These are phyloP conservation scores for Macrobrachium rosenbergii DNA, from an alignment of 1,140 invertebrate genomes.

Conservation along the genomic window DNA sequence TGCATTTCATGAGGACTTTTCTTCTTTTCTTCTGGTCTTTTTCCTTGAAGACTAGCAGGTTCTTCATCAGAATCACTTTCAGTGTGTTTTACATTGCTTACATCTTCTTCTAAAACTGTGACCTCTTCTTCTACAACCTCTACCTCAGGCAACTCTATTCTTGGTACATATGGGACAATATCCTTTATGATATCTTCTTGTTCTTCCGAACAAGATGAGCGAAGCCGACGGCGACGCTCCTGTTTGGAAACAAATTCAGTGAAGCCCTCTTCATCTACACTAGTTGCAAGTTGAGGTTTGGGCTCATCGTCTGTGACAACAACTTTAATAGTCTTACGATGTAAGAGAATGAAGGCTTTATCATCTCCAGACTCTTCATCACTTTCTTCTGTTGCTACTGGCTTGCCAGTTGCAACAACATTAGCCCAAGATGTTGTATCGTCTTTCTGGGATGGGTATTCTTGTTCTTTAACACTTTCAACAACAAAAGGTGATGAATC, in stretches of 20 bases:
- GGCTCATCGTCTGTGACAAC: conserved; percentile 62
- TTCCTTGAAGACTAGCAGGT: neutral
- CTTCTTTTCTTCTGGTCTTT: neutral
- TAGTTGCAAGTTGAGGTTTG: conserved; percentile 32
- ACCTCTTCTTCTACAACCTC: conserved; percentile 47
- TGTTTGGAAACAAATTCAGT: conserved; percentile 63
- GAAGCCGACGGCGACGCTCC: conserved; percentile 64
- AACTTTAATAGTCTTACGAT: conserved; percentile 62
- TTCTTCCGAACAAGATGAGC: conserved; percentile 67
- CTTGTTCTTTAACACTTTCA: conserved; percentile 31
- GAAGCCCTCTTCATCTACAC: conserved; percentile 65
- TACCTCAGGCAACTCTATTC: conserved; percentile 61
- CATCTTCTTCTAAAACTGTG: neutral
- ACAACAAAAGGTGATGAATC: no score
- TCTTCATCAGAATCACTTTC: neutral
- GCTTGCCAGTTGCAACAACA: conserved; percentile 55
- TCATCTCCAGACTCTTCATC: conserved; percentile 42
- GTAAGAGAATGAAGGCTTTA: conserved; percentile 52
- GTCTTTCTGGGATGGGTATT: conserved; percentile 28
- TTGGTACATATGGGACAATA: conserved; percentile 63
- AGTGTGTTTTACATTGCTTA: conserved; percentile 4
- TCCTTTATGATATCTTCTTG: conserved; percentile 59
- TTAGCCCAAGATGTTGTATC: conserved; percentile 41
- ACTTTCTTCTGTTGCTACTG: conserved; percentile 36
- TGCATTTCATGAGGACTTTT: neutral